phyloP scores from a whole-genome alignment of 2,888 invertebrate genomes.

The Encarsia formosa region DNA sequence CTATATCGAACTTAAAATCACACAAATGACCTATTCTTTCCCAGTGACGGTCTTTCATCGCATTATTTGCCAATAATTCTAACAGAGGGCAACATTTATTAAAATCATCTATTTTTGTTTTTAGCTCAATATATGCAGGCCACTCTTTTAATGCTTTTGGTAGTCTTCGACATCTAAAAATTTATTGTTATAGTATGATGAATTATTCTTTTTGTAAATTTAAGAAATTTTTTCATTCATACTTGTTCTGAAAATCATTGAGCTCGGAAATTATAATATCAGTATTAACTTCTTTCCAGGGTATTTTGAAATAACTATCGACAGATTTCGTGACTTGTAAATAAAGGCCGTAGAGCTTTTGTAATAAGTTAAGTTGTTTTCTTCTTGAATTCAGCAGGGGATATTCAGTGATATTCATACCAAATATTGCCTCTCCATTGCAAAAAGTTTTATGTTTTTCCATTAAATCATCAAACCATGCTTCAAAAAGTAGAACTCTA shows the following conservation, averaged over 20 bases:
- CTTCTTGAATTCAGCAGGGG: constrained; percentile 74
- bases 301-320: constrained; percentile 79
- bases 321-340: constrained; percentile 80
- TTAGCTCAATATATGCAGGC: constrained; percentile 82
- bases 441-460: constrained; percentile 76
- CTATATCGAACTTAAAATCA: constrained; percentile 69
- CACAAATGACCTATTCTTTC: constrained; percentile 58
- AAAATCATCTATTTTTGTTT: constrained; percentile 86
- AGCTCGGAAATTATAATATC: constrained; percentile 76
- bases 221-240: too few relatives aligned
- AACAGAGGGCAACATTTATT: constrained; percentile 81
- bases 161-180: constrained; percentile 69
- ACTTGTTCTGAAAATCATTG: constrained; percentile 72
- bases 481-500: constrained; percentile 70
- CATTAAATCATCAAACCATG: constrained; percentile 79
- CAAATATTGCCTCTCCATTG: constrained; percentile 80
- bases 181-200: constrained; percentile 1
- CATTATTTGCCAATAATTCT: constrained; percentile 83
- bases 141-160: constrained; percentile 83
- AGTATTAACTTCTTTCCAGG: constrained; percentile 81
- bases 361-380: constrained; percentile 78
- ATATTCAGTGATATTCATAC: constrained; percentile 78
- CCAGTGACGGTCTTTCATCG: constrained; percentile 82
- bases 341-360: constrained; percentile 76
- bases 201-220: constrained; percentile 1